Conservation (phyloP, 2,113 vertebrate genomes). For the Sturnus vulgaris region DNA sequence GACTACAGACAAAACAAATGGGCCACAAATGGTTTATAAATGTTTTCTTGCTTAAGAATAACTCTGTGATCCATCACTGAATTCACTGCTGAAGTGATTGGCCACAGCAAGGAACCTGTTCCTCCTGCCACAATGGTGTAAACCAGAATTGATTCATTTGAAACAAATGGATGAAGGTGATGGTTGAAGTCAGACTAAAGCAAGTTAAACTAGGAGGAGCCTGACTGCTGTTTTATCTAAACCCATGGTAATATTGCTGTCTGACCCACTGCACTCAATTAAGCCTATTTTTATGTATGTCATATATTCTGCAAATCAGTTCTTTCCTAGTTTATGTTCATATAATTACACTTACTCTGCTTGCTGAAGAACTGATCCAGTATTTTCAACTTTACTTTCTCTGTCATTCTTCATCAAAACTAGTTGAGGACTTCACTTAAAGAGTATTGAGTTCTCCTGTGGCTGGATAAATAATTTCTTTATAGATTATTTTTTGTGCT, state of each 20-base stretch:
- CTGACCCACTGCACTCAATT: not conserved
- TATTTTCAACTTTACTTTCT: not conserved
- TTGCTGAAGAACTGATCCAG: not conserved
- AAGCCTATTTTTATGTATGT: not conserved
- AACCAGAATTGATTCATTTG: not conserved
- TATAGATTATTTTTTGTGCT: not conserved
- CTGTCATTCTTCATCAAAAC: not conserved
- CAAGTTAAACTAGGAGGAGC: not conserved
- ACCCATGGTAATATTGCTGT: not conserved
- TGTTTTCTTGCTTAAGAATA: constrained; percentile 20
- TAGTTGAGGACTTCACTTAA: not conserved
- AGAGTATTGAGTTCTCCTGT: not conserved
- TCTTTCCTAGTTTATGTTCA: not conserved
- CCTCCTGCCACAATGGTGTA: not conserved
- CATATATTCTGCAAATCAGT: not conserved
- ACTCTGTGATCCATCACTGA: not conserved
- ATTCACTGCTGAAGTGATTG: not conserved
- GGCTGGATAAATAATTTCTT: not conserved
- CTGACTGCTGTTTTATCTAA: not conserved
- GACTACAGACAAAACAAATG: not conserved
- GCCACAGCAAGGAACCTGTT: not conserved
- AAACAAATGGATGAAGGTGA: not conserved
- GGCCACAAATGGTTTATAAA: not conserved
- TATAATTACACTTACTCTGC: not conserved
- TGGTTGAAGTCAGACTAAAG: not conserved